Evolutionary conservation across 2,113 vertebrate species (phyloP).

Genomic region (Henicopernis longicauda): DNA sequence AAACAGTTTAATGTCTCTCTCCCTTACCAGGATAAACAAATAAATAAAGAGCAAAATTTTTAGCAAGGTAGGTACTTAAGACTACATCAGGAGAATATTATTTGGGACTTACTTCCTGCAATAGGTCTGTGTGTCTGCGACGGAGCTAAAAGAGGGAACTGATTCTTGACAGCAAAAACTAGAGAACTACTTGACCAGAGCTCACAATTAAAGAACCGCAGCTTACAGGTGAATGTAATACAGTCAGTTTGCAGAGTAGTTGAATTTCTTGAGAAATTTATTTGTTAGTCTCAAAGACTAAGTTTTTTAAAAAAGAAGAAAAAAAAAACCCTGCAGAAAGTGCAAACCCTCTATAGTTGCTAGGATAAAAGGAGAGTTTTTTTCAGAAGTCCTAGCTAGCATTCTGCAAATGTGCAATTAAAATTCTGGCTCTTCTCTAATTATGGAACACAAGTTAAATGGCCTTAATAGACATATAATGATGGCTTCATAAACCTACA

Average conservation of each 20-base stretch:
- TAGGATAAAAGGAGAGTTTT: constrained; percentile 26
- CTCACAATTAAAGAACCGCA: neutral
- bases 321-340: neutral
- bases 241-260: neutral
- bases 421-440: constrained; percentile 72
- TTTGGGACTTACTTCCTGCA: neutral
- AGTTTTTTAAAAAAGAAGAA: neutral
- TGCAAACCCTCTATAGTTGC: neutral
- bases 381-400: constrained; percentile 59
- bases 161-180: neutral
- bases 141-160: neutral
- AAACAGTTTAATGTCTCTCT: neutral
- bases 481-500: constrained; percentile 71
- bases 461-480: constrained; percentile 76
- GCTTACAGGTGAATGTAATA: neutral
- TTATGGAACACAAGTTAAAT: constrained; percentile 73
- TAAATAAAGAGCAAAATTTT: neutral
- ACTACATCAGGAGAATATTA: neutral
- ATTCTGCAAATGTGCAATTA: constrained; percentile 75
- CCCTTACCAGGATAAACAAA: neutral
- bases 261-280: neutral
- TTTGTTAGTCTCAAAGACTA: neutral
- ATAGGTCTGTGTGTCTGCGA: neutral
- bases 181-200: neutral
- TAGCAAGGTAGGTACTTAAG: neutral